Conservation (phyloP, 2,113 vertebrate genomes). For the Camelus bactrianus region DNA sequence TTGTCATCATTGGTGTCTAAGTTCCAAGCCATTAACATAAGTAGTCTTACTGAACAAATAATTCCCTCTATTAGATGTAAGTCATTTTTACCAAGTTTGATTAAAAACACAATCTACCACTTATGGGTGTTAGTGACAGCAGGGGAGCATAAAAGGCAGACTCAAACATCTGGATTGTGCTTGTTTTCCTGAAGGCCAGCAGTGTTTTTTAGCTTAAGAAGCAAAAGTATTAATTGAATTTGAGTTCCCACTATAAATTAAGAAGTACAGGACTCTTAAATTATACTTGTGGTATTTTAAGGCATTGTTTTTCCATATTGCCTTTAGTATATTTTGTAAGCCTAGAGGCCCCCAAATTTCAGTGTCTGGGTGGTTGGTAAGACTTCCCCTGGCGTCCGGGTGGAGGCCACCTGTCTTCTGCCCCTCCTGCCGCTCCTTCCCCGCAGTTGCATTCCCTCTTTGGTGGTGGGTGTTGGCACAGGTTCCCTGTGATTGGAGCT, state of each 20-base stretch:
- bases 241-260: neutral
- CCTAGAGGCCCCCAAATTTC: neutral
- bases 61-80: slow-evolving; percentile 12
- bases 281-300: slow-evolving; percentile 16
- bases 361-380: neutral
- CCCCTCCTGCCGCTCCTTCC: neutral
- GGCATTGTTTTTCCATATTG: neutral
- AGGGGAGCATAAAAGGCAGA: neutral
- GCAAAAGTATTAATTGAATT: neutral
- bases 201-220: neutral
- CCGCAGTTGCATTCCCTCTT: neutral
- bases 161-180: neutral
- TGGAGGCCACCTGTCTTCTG: neutral
- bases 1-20: neutral
- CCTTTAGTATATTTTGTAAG: neutral
- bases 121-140: neutral
- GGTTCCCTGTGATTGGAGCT: neutral
- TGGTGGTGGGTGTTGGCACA: neutral
- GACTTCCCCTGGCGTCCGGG: neutral
- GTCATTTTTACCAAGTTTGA: slow-evolving; percentile 26
- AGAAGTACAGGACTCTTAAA: neutral
- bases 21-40: neutral
- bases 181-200: neutral
- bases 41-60: neutral
- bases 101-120: neutral